These are phyloP conservation scores for Jordanella pulchra DNA, from an alignment of 2,797 vertebrate genomes.

Conservation along the genomic window DNA sequence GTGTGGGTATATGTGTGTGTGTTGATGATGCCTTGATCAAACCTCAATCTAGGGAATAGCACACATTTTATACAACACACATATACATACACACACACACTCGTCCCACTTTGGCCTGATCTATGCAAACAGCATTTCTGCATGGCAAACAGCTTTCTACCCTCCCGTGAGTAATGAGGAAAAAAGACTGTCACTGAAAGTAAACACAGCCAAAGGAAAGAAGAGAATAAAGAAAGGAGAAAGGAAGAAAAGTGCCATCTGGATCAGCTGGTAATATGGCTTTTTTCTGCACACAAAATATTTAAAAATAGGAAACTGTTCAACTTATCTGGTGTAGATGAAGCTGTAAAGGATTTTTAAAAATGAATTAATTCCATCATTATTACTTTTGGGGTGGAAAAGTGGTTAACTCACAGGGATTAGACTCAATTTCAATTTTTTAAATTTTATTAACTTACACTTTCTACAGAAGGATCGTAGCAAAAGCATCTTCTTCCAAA, in stretches of 20 bases:
- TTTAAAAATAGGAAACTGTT: neutral
- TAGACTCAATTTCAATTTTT: too few relatives aligned
- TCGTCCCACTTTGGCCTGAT: constrained; percentile 58
- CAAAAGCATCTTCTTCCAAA: neutral
- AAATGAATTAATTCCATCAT: neutral
- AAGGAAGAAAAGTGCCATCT: constrained; percentile 5
- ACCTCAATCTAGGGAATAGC: constrained; percentile 69
- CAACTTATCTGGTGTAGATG: neutral
- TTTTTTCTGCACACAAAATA: neutral
- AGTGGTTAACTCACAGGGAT: neutral
- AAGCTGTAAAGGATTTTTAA: neutral
- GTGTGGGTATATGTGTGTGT: constrained; percentile 10
- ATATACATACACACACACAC: constrained; percentile 30
- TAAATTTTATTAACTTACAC: neutral
- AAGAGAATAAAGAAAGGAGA: constrained; percentile 1
- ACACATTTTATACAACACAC: constrained; percentile 27
- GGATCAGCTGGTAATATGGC: constrained; percentile 2
- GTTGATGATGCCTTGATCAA: constrained; percentile 72
- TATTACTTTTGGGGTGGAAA: neutral
- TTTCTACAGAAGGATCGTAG: neutral
- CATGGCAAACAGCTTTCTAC: constrained; percentile 76
- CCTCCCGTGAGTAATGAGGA: constrained; percentile 28
- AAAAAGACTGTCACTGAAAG: constrained; percentile 10
- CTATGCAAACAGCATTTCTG: constrained; percentile 80
- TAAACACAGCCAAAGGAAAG: constrained; percentile 12